These are phyloP conservation scores for Acronicta aceris DNA, from an alignment of 2,888 invertebrate species.

Conservation along the genomic window DNA sequence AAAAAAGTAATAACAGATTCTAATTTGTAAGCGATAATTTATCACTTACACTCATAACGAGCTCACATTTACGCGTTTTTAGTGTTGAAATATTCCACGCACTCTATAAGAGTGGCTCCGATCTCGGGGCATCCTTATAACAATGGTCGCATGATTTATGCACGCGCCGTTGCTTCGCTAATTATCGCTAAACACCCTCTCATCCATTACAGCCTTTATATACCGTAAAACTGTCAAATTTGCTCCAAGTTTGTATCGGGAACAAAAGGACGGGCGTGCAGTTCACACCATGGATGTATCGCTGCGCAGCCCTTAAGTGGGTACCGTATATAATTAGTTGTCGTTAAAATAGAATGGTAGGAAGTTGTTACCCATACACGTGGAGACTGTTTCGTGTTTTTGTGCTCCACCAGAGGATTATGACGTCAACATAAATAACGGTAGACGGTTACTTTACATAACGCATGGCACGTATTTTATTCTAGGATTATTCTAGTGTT, in stretches of 20 bases:
- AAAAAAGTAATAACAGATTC: no score
- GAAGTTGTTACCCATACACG: constrained; percentile 38
- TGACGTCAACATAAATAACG: constrained; percentile 2
- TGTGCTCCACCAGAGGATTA: constrained; percentile 4
- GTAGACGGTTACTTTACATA: no score
- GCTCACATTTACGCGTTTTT: constrained; percentile 23
- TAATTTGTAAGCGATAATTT: constrained; percentile 15
- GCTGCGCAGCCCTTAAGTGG: constrained; percentile 57
- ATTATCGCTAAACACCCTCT: constrained; percentile 72
- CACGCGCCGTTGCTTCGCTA: constrained; percentile 63
- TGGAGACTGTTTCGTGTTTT: constrained; percentile 33
- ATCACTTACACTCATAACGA: constrained; percentile 12
- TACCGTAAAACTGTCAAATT: constrained; percentile 69
- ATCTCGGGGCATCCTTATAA: constrained; percentile 38
- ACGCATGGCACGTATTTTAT: not conserved
- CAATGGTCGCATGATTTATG: constrained; percentile 71
- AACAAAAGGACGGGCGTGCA: constrained; percentile 53
- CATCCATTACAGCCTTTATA: constrained; percentile 69
- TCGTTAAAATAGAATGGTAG: constrained; percentile 55
- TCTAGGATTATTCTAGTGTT: no score
- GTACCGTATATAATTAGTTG: constrained; percentile 56
- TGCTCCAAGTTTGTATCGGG: constrained; percentile 55
- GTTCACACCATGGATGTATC: constrained; percentile 55
- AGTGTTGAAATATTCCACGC: constrained; percentile 18
- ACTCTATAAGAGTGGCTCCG: constrained; percentile 20